These are phyloP conservation scores for Psylliodes chrysocephalus DNA, from an alignment of 2,888 invertebrate genomes.

Conservation along the genomic window DNA sequence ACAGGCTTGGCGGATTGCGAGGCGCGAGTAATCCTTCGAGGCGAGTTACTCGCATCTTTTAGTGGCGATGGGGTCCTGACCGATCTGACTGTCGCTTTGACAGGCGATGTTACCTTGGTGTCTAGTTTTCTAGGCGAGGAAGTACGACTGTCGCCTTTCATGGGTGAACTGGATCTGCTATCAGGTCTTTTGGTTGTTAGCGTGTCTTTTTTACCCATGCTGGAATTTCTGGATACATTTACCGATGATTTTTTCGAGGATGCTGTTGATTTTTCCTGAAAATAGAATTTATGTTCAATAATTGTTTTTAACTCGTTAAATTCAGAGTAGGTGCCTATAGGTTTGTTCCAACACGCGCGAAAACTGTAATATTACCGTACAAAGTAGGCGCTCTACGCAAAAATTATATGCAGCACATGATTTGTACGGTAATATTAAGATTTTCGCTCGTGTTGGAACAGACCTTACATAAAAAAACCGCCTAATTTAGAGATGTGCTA, in stretches of 20 bases:
- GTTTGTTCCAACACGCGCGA: too few relatives aligned
- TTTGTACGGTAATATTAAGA: too few relatives aligned
- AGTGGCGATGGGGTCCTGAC: constrained; percentile 49
- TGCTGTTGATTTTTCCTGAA: constrained; percentile 2
- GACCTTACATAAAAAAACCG: too few relatives aligned
- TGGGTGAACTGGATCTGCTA: constrained; percentile 51
- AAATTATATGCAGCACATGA: too few relatives aligned
- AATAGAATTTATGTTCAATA: too few relatives aligned
- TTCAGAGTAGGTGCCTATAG: too few relatives aligned
- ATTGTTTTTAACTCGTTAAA: too few relatives aligned
- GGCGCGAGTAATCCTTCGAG: constrained; percentile 35
- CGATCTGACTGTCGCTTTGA: constrained; percentile 48
- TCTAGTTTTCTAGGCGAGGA: constrained; percentile 54
- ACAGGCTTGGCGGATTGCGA: constrained; percentile 34
- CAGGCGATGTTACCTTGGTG: constrained; percentile 53
- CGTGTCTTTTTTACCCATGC: constrained; percentile 45
- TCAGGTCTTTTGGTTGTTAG: constrained; percentile 41
- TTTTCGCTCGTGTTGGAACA: too few relatives aligned
- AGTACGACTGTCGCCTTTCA: constrained; percentile 51
- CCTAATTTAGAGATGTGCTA: too few relatives aligned
- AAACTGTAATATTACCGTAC: too few relatives aligned
- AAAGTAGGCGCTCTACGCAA: too few relatives aligned
- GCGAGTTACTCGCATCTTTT: constrained; percentile 38
- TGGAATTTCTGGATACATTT: constrained; percentile 46
- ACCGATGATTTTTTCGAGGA: constrained; percentile 40